Percentiles rank a stretch among this genome's conserved stretches.
These are phyloP conservation scores for Cyanoramphus novaezelandiae DNA, from an alignment of 2,113 vertebrate species.

Conservation along the genomic window DNA sequence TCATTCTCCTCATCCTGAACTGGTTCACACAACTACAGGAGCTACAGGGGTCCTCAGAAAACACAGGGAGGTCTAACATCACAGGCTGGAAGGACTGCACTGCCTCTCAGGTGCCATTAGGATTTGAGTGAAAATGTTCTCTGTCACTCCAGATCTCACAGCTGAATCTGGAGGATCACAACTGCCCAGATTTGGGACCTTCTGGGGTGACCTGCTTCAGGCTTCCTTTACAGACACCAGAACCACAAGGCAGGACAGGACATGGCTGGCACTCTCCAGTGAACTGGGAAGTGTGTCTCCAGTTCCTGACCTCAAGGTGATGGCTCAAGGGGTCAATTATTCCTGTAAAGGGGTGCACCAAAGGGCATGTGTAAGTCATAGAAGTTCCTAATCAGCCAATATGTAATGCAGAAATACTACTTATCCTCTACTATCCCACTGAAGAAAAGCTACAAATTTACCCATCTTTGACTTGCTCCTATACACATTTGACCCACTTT, in stretches of 20 bases:
- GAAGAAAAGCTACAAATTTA: not conserved
- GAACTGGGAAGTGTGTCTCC: not conserved
- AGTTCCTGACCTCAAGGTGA: not conserved
- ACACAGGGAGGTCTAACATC: not conserved
- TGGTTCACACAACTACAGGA: not conserved
- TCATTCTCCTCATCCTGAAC: not conserved
- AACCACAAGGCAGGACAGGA: not conserved
- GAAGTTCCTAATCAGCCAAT: not conserved
- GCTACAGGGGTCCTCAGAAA: not conserved
- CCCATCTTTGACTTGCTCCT: not conserved
- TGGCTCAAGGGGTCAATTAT: not conserved
- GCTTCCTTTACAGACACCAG: not conserved
- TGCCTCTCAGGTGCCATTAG: not conserved
- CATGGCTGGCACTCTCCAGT: not conserved
- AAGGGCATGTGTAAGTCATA: fast-evolving
- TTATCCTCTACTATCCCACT: not conserved
- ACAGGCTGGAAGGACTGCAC: not conserved
- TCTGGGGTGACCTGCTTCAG: not conserved
- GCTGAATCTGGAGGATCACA: not conserved
- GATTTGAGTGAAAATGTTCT: not conserved
- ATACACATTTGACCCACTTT: not conserved
- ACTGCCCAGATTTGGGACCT: not conserved
- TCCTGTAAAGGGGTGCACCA: not conserved
- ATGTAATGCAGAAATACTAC: not conserved
- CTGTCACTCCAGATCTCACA: not conserved